Conservation (phyloP, 2,888 invertebrate genomes). For the Tetranychus piercei region DNA sequence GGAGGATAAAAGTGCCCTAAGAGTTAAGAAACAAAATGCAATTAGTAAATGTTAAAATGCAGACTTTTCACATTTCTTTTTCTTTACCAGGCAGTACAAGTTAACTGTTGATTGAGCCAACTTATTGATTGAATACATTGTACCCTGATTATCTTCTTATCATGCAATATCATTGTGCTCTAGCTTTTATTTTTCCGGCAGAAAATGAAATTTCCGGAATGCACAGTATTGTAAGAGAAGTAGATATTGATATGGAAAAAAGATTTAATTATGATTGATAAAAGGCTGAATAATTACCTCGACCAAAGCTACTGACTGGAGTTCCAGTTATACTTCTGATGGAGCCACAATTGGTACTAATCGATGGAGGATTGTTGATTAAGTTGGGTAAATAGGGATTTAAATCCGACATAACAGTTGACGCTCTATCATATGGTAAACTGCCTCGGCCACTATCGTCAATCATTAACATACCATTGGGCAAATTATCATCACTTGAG, state of each 20-base stretch:
- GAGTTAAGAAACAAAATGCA: not conserved
- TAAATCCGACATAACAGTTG: not conserved
- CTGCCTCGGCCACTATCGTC: not conserved
- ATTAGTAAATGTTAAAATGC: not conserved
- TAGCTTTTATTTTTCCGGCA: too few species aligned
- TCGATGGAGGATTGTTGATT: constrained; percentile 12
- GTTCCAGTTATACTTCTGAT: constrained; percentile 5
- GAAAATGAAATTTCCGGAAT: too few species aligned
- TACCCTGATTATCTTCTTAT: not conserved
- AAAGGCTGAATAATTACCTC: not conserved
- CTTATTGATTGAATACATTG: too few species aligned
- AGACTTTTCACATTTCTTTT: too few species aligned
- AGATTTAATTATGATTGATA: too few species aligned
- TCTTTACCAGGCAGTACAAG: not conserved
- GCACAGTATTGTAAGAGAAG: too few species aligned
- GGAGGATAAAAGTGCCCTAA: not conserved
- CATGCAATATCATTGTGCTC: not conserved
- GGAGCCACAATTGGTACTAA: constrained; percentile 14
- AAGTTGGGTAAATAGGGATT: not conserved
- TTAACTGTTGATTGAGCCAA: not conserved
- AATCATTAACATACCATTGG: not conserved
- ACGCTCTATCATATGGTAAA: not conserved
- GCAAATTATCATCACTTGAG: not conserved
- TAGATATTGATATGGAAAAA: too few species aligned
- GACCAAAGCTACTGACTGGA: not conserved